Evolutionary conservation across 2,113 vertebrate genomes (phyloP).

Genomic region (Nansenia antarctica): DNA sequence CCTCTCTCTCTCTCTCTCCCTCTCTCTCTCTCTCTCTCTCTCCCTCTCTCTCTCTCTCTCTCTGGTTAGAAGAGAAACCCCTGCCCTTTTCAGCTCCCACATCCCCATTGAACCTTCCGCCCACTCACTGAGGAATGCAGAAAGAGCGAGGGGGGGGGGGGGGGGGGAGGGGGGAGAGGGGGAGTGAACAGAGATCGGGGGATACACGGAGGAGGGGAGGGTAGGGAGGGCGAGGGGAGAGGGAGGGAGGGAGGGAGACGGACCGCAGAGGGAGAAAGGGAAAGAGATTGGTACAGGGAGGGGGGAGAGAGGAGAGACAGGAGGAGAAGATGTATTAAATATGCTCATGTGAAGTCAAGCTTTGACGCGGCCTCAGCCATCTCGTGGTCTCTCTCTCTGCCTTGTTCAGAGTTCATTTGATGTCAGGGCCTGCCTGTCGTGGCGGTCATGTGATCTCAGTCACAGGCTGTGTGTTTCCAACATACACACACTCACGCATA

Average conservation of each 20-base stretch:
- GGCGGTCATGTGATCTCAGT: too few species aligned
- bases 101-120: conserved; percentile 75
- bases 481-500: too few species aligned
- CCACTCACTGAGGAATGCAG: conserved; percentile 74
- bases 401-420: conserved; percentile 27
- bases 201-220: conserved; percentile 10
- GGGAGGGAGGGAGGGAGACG: too few species aligned
- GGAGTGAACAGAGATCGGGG: too few species aligned
- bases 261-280: conserved; percentile 8
- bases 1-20: too few species aligned
- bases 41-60: too few species aligned
- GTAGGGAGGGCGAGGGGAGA: neutral
- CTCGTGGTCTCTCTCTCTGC: conserved; percentile 28
- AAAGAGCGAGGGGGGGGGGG: conserved; percentile 43
- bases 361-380: neutral
- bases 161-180: conserved; percentile 17
- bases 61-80: conserved; percentile 44
- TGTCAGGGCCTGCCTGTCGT: conserved; percentile 4
- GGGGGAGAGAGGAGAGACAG: conserved; percentile 11
- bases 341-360: conserved; percentile 13
- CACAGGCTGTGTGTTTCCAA: neutral
- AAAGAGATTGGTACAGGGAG: conserved; percentile 15
- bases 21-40: too few species aligned
- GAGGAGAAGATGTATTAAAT: conserved; percentile 9
- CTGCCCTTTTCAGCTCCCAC: conserved; percentile 66